phyloP scores from a whole-genome alignment of 2,888 invertebrate genomes.

The Tiphia femorata region DNA sequence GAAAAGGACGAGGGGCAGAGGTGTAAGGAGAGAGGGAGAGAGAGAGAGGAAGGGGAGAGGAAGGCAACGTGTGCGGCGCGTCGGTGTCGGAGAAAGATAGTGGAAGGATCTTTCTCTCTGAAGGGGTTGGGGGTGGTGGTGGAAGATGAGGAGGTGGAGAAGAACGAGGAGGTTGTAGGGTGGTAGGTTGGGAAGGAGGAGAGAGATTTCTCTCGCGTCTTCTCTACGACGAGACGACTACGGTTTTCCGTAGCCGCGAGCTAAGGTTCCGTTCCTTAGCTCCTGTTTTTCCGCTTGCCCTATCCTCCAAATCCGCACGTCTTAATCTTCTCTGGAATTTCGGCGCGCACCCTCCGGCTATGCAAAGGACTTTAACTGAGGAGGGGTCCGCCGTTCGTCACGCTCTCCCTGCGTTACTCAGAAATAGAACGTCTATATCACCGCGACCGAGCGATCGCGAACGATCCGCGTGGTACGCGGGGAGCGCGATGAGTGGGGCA shows the following conservation, averaged over 20 bases:
- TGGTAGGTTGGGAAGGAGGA: neutral
- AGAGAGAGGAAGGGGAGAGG: constrained; percentile 13
- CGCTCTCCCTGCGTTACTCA: constrained; percentile 27
- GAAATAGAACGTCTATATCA: constrained; percentile 36
- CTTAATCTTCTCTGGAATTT: constrained; percentile 52
- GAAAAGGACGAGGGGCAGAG: too few species aligned
- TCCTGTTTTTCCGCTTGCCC: constrained; percentile 50
- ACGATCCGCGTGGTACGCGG: too few species aligned
- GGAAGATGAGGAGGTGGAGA: constrained; percentile 1
- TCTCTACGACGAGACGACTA: constrained; percentile 29
- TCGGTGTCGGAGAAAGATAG: neutral
- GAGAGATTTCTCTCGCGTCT: constrained; percentile 28
- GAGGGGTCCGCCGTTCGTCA: constrained; percentile 40
- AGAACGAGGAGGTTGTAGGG: neutral
- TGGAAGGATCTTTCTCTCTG: neutral
- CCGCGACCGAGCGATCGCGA: constrained; percentile 1
- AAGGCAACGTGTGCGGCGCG: neutral
- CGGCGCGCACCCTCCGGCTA: constrained; percentile 41
- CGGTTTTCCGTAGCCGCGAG: constrained; percentile 57
- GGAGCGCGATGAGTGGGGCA: too few species aligned
- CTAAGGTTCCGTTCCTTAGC: constrained; percentile 52
- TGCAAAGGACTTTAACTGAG: constrained; percentile 44
- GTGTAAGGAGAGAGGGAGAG: constrained; percentile 18
- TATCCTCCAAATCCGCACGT: constrained; percentile 48
- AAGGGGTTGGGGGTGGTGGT: neutral